Conservation (phyloP, 2,797 vertebrate species). For the Heterohyrax brucei region DNA sequence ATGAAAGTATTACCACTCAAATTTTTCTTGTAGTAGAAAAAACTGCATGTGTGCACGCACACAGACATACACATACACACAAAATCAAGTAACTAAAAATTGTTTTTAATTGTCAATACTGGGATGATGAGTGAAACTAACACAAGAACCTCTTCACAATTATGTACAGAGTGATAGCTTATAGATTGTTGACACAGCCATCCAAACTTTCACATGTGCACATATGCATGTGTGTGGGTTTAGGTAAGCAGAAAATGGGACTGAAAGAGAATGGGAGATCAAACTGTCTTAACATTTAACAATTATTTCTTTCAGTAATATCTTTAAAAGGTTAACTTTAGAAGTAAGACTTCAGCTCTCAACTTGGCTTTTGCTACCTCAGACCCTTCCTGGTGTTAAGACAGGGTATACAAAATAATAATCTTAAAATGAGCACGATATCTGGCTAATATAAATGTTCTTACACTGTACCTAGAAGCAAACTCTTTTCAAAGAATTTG, state of each 20-base stretch:
- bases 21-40: constrained; percentile 26
- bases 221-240: neutral
- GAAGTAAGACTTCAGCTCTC: neutral
- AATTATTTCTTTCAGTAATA: neutral
- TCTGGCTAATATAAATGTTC: neutral
- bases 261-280: neutral
- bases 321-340: neutral
- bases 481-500: neutral
- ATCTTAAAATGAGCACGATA: neutral
- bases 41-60: neutral
- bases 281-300: neutral
- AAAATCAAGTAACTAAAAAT: neutral
- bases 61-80: neutral
- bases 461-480: neutral
- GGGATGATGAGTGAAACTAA: constrained; percentile 36
- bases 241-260: neutral
- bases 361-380: neutral
- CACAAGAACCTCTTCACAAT: neutral
- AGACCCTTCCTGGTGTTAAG: constrained; percentile 6
- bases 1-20: constrained; percentile 64
- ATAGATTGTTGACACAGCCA: neutral
- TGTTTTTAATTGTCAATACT: neutral
- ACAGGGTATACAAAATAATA: neutral
- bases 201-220: neutral
- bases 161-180: neutral